phyloP scores from a whole-genome alignment of 2,888 invertebrate species.

The Brachylomia viminalis region DNA sequence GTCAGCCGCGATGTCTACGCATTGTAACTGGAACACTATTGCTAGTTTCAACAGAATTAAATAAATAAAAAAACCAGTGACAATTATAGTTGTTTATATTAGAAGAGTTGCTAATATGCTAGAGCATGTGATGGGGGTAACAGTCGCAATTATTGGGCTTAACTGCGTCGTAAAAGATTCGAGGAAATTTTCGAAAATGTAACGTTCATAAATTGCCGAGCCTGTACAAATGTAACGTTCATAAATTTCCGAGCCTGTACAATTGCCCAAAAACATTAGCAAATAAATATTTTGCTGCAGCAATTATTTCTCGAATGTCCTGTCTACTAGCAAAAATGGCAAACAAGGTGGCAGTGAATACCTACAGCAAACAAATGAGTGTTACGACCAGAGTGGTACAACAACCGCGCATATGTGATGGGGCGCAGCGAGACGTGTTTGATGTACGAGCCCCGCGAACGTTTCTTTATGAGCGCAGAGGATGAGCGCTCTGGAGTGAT shows the following conservation, averaged over 20 bases:
- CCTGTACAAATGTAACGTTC: neutral
- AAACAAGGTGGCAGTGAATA: constrained; percentile 20
- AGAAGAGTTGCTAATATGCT: neutral
- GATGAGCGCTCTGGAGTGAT: constrained; percentile 29
- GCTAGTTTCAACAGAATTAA: constrained; percentile 17
- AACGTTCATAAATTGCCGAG: neutral
- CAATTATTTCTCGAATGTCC: constrained; percentile 7
- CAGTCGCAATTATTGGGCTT: neutral
- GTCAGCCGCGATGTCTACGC: constrained; percentile 26
- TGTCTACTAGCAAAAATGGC: constrained; percentile 3
- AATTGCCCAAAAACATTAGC: constrained; percentile 5
- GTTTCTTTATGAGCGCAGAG: constrained; percentile 32
- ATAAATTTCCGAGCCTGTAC: neutral
- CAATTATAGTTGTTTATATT: constrained; percentile 3
- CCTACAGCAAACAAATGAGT: constrained; percentile 36
- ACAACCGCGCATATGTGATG: constrained; percentile 40
- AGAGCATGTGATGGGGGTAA: neutral
- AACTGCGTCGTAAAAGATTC: neutral
- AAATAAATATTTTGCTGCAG: constrained; percentile 20
- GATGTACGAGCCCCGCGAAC: constrained; percentile 14
- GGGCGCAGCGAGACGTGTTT: constrained; percentile 34
- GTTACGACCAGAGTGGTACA: constrained; percentile 22
- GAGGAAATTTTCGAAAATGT: neutral
- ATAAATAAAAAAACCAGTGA: constrained; percentile 24
- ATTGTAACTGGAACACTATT: constrained; percentile 6